These are phyloP conservation scores for Neodon shergylaensis DNA, from an alignment of 2,113 vertebrate species.

Conservation along the genomic window DNA sequence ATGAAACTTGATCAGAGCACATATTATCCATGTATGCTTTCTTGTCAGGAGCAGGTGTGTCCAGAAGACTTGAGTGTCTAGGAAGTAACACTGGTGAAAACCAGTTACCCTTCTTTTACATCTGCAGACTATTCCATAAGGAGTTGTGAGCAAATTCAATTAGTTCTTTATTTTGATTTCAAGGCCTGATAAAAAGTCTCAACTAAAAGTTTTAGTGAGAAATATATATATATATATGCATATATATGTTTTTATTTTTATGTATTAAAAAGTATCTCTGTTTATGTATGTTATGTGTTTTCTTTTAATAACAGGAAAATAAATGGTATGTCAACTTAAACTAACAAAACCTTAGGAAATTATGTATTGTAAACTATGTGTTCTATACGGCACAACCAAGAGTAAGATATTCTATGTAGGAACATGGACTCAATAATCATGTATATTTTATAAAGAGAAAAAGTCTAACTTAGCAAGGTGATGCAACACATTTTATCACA, in stretches of 20 bases:
- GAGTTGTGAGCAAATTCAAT: background rate
- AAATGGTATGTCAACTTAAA: background rate
- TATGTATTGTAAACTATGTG: background rate
- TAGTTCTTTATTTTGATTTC: background rate
- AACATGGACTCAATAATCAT: background rate
- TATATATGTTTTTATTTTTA: background rate
- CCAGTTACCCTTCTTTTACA: background rate
- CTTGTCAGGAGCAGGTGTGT: background rate
- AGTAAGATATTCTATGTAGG: background rate
- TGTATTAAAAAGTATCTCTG: background rate
- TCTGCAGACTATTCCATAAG: background rate
- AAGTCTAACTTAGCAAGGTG: background rate
- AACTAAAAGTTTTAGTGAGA: background rate
- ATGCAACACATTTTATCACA: background rate
- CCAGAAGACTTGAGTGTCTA: background rate
- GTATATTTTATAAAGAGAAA: background rate
- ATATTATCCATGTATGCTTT: background rate
- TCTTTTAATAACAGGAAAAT: background rate
- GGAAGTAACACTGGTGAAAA: background rate
- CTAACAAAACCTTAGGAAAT: background rate
- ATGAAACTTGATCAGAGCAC: too few species aligned
- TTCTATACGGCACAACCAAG: background rate
- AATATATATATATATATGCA: too few species aligned
- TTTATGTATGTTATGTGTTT: background rate
- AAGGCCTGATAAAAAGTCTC: background rate